Evolutionary conservation across 2,113 vertebrate species (phyloP).

Genomic region (Dunckerocampus dactyliophorus): DNA sequence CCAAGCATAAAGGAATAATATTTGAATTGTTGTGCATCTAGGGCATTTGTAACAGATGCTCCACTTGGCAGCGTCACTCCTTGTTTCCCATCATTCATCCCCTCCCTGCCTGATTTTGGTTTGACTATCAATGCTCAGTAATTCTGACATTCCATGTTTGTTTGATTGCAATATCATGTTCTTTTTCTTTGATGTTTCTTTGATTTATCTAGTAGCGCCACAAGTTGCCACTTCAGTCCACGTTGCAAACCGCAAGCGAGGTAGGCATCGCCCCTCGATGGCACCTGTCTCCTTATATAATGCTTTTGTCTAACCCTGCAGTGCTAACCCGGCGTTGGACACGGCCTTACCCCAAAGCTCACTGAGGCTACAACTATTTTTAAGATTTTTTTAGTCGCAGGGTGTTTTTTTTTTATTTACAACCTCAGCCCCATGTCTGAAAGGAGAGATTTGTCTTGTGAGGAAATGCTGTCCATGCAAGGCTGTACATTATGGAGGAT

Average conservation of each 20-base stretch:
- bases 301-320: slow-evolving; percentile 62
- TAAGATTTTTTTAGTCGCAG: slow-evolving; percentile 28
- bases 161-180: slow-evolving; percentile 50
- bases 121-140: slow-evolving; percentile 30
- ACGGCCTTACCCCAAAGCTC: slow-evolving; percentile 4
- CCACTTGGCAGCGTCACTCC: slow-evolving; percentile 52
- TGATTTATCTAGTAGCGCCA: slow-evolving; percentile 85
- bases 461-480: slow-evolving; percentile 28
- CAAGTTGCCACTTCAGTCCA: slow-evolving; percentile 92
- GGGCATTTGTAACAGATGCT: slow-evolving; percentile 50
- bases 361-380: slow-evolving; percentile 49
- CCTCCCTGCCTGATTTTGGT: slow-evolving; percentile 40
- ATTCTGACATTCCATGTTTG: slow-evolving; percentile 49
- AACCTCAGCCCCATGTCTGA: slow-evolving; percentile 63
- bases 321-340: slow-evolving; percentile 12
- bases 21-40: slow-evolving; percentile 39
- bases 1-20: slow-evolving; percentile 48
- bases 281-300: slow-evolving; percentile 75
- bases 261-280: slow-evolving; percentile 81
- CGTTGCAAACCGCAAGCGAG: slow-evolving; percentile 96
- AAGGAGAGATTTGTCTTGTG: slow-evolving; percentile 57
- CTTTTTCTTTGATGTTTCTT: slow-evolving; percentile 45
- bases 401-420: slow-evolving; percentile 59
- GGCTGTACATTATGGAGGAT: slow-evolving; percentile 19
- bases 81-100: slow-evolving; percentile 59